Evolutionary conservation across 1,140 invertebrate genomes (phyloP).

Genomic region (Stenopsyche tienmushanensis): DNA sequence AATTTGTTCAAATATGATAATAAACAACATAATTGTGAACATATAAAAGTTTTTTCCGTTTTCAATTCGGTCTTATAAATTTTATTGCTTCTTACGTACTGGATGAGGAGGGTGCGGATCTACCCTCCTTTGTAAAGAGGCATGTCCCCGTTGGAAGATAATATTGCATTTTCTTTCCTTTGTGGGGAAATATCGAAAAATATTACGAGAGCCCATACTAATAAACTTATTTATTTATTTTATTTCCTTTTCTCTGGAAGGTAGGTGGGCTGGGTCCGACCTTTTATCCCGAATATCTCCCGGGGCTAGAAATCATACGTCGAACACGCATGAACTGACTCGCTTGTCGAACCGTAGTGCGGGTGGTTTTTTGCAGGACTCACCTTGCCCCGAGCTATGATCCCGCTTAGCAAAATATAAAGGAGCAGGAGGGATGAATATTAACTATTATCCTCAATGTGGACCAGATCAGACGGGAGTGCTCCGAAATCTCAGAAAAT

Average conservation of each 20-base stretch:
- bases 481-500: too few relatives aligned
- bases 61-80: too few relatives aligned
- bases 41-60: too few relatives aligned
- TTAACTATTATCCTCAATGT: constrained; percentile 14
- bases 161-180: too few relatives aligned
- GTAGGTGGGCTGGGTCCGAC: neutral
- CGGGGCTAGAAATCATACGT: constrained; percentile 27
- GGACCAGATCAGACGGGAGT: too few relatives aligned
- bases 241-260: constrained; percentile 14
- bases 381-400: neutral
- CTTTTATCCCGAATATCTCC: constrained; percentile 22
- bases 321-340: constrained; percentile 20
- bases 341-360: constrained; percentile 8
- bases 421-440: constrained; percentile 13
- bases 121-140: neutral
- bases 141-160: too few relatives aligned
- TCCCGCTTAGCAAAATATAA: constrained; percentile 9
- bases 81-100: neutral
- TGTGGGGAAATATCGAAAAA: constrained; percentile 29
- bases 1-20: too few relatives aligned
- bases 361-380: neutral
- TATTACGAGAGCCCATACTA: constrained; percentile 17
- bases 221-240: constrained; percentile 33
- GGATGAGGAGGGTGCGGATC: neutral
- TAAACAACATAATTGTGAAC: too few relatives aligned